Base-by-base conservation (phyloP, 1,140 invertebrate genomes). In the Potamilus streckersoni region DNA sequence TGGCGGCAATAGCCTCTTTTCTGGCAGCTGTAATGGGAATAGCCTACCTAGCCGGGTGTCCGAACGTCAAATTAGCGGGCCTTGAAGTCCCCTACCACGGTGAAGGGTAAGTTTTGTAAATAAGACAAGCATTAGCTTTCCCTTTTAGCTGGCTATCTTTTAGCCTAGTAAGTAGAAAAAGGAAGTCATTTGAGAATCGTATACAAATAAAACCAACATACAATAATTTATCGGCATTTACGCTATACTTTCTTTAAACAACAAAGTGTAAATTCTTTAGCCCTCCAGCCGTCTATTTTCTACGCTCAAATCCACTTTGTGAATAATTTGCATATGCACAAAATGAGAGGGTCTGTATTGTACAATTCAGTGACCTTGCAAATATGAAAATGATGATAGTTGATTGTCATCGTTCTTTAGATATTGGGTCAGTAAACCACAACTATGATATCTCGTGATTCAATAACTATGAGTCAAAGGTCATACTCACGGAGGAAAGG, bases 41-140 rank as follows among this genome's bases (percentile, higher is more conserved):
- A 19, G 68, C 73, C n/a, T 76, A 80, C 63, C 69, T 84, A 23
- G 81, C 83, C 17, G 69, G 73, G 17, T 84, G 83, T 67, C 78
- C 81, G 12, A 76, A 84, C 27, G 75, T 80, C 3, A 66, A 59
- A n/a, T 62, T 84, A 15, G 81, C 78, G 4, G 83, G 83, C 17
- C 57, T 79, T 15, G 69, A 81, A 61, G 74, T 81, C 0, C n/a
- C 76, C 11, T 83, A 83, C 63, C 59, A 74, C 3, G 71, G 73
- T 27, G 78, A 78, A 59, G 79, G 69, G 78, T 83, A 62, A 71
- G 76, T 69, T 68, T 16, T 23, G 6, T n/a, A 23, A 20, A 20
- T 27, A 17, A 65, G 68, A 6, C 38, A 6, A 49, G 11, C 6
- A 49, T 49, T 49, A 49, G 38, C 4, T 49, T 49, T 6, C 11